These are phyloP conservation scores for Spodoptera littoralis DNA, from an alignment of 2,888 invertebrate genomes.

Conservation along the genomic window DNA sequence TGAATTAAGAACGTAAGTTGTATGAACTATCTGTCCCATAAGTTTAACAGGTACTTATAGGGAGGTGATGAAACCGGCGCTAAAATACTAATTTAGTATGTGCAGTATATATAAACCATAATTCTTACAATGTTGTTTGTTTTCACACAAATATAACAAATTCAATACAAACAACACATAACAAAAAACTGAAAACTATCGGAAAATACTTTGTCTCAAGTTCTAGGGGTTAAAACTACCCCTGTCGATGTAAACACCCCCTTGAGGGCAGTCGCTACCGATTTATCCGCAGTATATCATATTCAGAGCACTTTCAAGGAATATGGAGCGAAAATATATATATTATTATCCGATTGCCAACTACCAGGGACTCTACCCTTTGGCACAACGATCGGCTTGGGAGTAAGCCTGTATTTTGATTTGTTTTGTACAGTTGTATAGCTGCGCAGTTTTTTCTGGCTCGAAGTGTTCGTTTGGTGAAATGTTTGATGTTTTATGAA, in stretches of 20 bases:
- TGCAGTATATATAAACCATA: too few species aligned
- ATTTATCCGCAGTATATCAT: constrained; percentile 84
- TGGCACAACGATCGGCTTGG: constrained; percentile 80
- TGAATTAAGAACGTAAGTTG: too few species aligned
- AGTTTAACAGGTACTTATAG: too few species aligned
- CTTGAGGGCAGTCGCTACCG: constrained; percentile 77
- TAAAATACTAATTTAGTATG: too few species aligned
- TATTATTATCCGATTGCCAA: constrained; percentile 83
- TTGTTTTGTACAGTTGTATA: constrained; percentile 60
- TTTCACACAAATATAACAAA: not conserved
- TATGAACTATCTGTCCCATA: too few species aligned
- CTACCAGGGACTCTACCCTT: constrained; percentile 70
- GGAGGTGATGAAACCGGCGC: too few species aligned
- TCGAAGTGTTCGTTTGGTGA: not conserved
- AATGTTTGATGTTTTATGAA: too few species aligned
- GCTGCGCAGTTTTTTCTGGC: constrained; percentile 40
- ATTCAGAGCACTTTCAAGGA: constrained; percentile 63
- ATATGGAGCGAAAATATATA: constrained; percentile 77
- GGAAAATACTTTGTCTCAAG: constrained; percentile 47
- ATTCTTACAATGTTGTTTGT: too few species aligned
- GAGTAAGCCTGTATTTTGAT: constrained; percentile 72
- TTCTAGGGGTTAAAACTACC: constrained; percentile 44
- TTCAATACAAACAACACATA: constrained; percentile 19
- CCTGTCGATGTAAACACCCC: constrained; percentile 78
- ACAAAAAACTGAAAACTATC: constrained; percentile 48